phyloP scores from a whole-genome alignment of 1,140 invertebrate species.

The Lordiphosa stackelbergi region DNA sequence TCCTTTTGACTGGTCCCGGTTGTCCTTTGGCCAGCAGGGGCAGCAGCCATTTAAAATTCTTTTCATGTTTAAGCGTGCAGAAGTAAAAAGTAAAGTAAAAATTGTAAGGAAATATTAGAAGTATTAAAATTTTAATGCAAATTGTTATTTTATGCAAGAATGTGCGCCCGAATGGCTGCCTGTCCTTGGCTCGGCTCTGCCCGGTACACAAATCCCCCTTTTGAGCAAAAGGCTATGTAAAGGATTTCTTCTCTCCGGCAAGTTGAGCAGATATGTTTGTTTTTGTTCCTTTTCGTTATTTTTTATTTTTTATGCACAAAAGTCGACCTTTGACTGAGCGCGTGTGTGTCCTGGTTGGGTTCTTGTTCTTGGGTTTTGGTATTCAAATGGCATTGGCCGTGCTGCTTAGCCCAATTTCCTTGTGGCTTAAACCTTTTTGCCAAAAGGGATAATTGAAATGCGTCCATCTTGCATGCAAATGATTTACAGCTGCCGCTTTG shows the following conservation, averaged over 20 bases:
- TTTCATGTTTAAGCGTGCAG: constrained; percentile 61
- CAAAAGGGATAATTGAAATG: constrained; percentile 64
- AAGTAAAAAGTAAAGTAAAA: constrained; percentile 26
- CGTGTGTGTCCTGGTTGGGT: constrained; percentile 15
- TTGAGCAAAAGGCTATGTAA: constrained; percentile 61
- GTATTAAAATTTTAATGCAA: constrained; percentile 73
- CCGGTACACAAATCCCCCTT: constrained; percentile 45
- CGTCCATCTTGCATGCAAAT: constrained; percentile 51
- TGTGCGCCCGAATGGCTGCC: constrained; percentile 34
- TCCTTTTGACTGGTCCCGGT: constrained; percentile 5
- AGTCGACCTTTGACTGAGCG: constrained; percentile 49
- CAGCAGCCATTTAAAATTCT: constrained; percentile 64
- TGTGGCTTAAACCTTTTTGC: constrained; percentile 43
- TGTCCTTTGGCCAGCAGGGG: constrained; percentile 11
- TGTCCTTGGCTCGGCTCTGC: constrained; percentile 30
- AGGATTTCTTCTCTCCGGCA: constrained; percentile 52
- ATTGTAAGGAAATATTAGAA: constrained; percentile 64
- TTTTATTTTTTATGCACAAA: constrained; percentile 45
- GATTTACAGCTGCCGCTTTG: constrained; percentile 42
- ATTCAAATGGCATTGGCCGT: constrained; percentile 47
- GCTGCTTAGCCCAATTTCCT: constrained; percentile 37
- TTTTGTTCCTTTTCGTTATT: constrained; percentile 32
- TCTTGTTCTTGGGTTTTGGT: constrained; percentile 6
- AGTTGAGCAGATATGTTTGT: constrained; percentile 46
- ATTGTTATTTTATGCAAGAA: constrained; percentile 75